These are phyloP conservation scores for Drosophila busckii DNA, from an alignment of 1,140 invertebrate genomes.

Conservation along the genomic window DNA sequence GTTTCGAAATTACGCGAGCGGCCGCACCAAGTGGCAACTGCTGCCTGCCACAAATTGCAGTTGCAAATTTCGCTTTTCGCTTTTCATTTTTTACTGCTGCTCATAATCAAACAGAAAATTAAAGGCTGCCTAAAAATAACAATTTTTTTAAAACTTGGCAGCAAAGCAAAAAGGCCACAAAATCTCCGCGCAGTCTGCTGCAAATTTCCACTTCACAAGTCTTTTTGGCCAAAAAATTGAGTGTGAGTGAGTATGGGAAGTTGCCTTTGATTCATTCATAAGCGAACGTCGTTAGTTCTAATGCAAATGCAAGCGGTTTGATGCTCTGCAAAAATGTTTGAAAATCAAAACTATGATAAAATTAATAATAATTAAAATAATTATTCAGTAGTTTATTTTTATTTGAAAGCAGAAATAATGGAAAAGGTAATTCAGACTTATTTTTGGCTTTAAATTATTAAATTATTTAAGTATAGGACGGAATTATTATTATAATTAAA, in stretches of 20 bases:
- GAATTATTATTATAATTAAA: too few species aligned
- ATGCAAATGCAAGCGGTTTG: too few species aligned
- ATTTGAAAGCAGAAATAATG: too few species aligned
- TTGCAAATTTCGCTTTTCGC: conserved; percentile 30
- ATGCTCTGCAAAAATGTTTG: too few species aligned
- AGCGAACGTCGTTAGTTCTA: conserved; percentile 30
- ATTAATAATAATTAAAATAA: too few species aligned
- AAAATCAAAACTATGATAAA: too few species aligned
- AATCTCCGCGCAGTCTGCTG: conserved; percentile 49
- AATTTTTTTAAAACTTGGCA: conserved; percentile 20
- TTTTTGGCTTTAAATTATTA: too few species aligned
- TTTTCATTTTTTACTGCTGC: conserved; percentile 33
- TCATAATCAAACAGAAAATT: conserved; percentile 43
- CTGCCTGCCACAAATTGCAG: conserved; percentile 32
- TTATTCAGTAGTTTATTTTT: too few species aligned
- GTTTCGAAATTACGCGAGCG: conserved; percentile 9
- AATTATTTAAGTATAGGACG: too few species aligned
- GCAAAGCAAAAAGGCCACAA: background rate
- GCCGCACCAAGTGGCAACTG: background rate
- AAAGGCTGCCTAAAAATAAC: conserved; percentile 57
- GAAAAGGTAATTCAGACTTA: too few species aligned
- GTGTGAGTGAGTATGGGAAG: conserved; percentile 18
- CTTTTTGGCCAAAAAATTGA: conserved; percentile 1
- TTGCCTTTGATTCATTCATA: conserved; percentile 61
- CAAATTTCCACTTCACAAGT: conserved; percentile 61